Evolutionary conservation across 2,113 vertebrate species (phyloP), one percentile per base, ranked within the genome.

Genomic region (Rhizomys pruinosus): DNA sequence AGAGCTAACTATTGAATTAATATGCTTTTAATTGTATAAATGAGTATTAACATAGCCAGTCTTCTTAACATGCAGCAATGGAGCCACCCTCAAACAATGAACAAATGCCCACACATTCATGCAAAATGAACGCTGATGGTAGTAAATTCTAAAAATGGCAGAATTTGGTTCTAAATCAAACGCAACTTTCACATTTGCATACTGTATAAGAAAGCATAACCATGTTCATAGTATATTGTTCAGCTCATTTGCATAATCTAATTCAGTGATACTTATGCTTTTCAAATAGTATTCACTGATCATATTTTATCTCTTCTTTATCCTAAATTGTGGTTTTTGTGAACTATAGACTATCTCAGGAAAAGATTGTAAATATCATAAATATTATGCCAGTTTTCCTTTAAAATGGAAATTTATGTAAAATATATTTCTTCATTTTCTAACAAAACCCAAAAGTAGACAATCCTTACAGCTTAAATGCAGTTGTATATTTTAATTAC

Each of bases 241-340:
- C 95, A 94, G 61, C 89, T 97, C 47, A 97, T 97, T 96, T 97
- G 79, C 97, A 97, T 97, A 97, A 97, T 97, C 96, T 95, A 97
- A 97, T 97, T 97, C 96, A 94, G 93, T 96, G 92, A 96, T 95
- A 94, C 95, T 97, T 96, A 93, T 73, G 86, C 76, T 97, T 86
- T 97, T 93, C 92, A 96, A 94, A 95, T 96, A 96, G 94, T 92
- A 96, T 94, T 97, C 96, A 91, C 82, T 93, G 91, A 96, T 95
- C 91, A 92, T 95, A 95, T 96, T 95, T 96, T 96, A 95, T 97
- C 61, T 91, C 78, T 95, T 93, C 72, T 96, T 92, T 96, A 87
- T 92, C 69, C 69, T 95, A 95, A 95, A 90, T 93, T 90, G 82
- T 93, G 84, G 74, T 96, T 93, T n/a, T 92, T 94, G 29, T 93